These are phyloP conservation scores for Aphaenogaster ashmeadi DNA, from an alignment of 1,140 invertebrate species.

Conservation along the genomic window DNA sequence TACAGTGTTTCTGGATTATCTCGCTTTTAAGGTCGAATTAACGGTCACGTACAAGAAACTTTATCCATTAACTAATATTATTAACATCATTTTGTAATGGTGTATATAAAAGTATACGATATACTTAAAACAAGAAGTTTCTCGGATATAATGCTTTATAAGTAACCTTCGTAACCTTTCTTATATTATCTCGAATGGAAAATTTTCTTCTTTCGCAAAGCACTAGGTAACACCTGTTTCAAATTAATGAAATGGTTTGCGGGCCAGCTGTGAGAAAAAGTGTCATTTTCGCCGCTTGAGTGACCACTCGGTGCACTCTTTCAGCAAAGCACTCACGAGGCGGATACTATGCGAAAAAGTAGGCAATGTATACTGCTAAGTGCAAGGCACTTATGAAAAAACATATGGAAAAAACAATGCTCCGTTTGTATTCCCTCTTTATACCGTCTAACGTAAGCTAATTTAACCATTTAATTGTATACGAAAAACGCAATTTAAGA, in stretches of 20 bases:
- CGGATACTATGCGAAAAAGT: constrained; percentile 22
- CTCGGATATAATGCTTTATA: neutral
- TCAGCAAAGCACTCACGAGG: neutral
- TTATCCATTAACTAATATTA: constrained; percentile 24
- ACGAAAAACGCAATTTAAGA: neutral
- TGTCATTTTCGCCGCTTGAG: constrained; percentile 33
- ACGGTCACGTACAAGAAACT: neutral
- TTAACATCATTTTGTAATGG: neutral
- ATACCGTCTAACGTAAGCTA: neutral
- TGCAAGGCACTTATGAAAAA: neutral
- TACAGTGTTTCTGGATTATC: constrained; percentile 18
- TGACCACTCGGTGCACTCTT: constrained; percentile 53
- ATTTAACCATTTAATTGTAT: constrained; percentile 27
- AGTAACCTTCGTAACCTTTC: constrained; percentile 6
- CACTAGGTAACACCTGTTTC: constrained; percentile 34
- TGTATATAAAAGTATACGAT: neutral
- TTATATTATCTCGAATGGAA: neutral
- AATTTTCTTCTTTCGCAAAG: neutral
- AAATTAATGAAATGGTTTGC: constrained; percentile 46
- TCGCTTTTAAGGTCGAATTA: constrained; percentile 9
- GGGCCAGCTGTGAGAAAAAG: constrained; percentile 10
- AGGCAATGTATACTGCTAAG: constrained; percentile 30
- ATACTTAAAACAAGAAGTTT: neutral
- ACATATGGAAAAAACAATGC: neutral
- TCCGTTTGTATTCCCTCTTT: neutral